Percentiles rank a stretch among this genome's conserved stretches.
Conservation (phyloP, 2,113 vertebrate genomes). For the Carassius carassius region DNA sequence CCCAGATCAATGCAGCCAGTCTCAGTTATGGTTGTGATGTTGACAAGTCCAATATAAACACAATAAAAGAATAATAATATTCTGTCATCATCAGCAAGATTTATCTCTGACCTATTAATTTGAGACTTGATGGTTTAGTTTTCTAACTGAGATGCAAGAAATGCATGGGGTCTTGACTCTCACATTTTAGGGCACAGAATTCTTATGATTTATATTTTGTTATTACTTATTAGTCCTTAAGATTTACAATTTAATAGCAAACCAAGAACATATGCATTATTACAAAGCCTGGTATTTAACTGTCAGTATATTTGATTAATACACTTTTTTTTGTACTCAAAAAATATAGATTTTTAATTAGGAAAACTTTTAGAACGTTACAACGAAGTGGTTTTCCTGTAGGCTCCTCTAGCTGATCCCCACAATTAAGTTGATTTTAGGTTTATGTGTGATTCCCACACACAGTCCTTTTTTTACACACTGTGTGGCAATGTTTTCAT, state of each 20-base stretch:
- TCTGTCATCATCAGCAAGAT: not conserved
- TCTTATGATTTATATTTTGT: not conserved
- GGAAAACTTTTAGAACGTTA: not conserved
- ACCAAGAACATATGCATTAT: not conserved
- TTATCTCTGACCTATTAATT: not conserved
- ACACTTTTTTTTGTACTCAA: too few species aligned
- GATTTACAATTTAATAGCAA: not conserved
- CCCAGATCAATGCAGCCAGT: not conserved
- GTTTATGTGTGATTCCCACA: conserved; percentile 32
- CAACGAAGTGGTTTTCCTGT: not conserved
- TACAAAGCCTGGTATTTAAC: not conserved
- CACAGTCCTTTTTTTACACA: conserved; percentile 22
- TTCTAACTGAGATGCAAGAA: not conserved
- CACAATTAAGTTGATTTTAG: not conserved
- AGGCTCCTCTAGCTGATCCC: not conserved
- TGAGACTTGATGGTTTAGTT: not conserved
- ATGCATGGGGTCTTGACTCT: not conserved
- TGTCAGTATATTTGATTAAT: too few species aligned
- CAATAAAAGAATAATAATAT: not conserved
- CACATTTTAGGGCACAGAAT: not conserved
- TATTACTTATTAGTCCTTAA: not conserved
- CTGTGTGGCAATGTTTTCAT: conserved; percentile 58
- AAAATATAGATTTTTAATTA: not conserved
- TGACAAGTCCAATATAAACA: not conserved
- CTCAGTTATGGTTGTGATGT: not conserved